Conservation (phyloP, 1,140 invertebrate species). For the Trialeurodes vaporariorum region DNA sequence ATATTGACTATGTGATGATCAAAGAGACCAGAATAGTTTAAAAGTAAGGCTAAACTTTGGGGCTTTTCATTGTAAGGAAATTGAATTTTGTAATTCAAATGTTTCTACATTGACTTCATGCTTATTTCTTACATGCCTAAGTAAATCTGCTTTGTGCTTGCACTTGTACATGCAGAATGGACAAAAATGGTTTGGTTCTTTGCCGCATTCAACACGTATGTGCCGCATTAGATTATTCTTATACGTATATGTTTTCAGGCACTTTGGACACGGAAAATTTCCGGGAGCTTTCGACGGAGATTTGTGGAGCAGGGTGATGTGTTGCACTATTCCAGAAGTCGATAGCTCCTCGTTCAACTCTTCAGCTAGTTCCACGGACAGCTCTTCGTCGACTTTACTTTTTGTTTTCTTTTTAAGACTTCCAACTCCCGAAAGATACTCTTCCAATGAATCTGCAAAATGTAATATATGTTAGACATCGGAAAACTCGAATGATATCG, state of each 20-base stretch:
- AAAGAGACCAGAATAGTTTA: too few relatives aligned
- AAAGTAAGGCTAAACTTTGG: too few relatives aligned
- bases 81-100: not conserved
- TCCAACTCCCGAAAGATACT: not conserved
- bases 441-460: not conserved
- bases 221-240: constrained; percentile 36
- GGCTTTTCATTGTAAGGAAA: not conserved
- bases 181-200: constrained; percentile 30
- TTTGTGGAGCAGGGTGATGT: not conserved
- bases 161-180: constrained; percentile 23
- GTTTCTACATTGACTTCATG: not conserved
- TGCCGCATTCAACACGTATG: constrained; percentile 42
- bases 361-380: not conserved
- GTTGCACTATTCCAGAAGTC: not conserved
- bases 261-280: constrained; percentile 28
- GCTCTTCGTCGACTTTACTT: not conserved
- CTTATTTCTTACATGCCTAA: constrained; percentile 22
- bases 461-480: too few relatives aligned
- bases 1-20: too few relatives aligned
- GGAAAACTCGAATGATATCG: too few relatives aligned
- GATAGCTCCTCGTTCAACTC: not conserved
- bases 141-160: constrained; percentile 25
- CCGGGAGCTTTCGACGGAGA: not conserved
- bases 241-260: constrained; percentile 28
- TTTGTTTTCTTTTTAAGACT: not conserved